phyloP scores from a whole-genome alignment of 2,113 vertebrate species.

The Chaetodon trifascialis region DNA sequence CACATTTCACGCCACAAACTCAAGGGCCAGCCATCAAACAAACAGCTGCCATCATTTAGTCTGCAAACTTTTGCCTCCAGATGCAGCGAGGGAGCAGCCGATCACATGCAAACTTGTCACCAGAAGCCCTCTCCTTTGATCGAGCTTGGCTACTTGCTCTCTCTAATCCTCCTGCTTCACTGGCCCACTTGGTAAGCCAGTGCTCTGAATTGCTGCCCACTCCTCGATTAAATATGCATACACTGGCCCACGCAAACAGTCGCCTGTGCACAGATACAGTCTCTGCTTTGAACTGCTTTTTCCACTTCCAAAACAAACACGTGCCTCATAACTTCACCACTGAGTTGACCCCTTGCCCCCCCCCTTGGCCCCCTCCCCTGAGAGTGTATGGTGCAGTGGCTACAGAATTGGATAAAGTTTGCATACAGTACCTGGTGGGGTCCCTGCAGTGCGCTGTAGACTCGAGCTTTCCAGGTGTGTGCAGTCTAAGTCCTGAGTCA shows the following conservation, averaged over 20 bases:
- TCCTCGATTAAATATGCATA: slow-evolving; percentile 76
- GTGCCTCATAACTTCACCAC: slow-evolving; percentile 48
- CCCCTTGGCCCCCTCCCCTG: neutral
- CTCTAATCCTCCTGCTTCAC: slow-evolving; percentile 15
- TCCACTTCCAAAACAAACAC: slow-evolving; percentile 56
- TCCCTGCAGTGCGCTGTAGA: slow-evolving; percentile 37
- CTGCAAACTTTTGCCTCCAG: neutral
- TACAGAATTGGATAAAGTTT: slow-evolving; percentile 41
- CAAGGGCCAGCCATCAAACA: neutral
- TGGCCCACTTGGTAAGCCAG: slow-evolving; percentile 47
- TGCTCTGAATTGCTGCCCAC: slow-evolving; percentile 73
- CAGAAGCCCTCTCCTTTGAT: slow-evolving; percentile 12
- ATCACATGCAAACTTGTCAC: slow-evolving; percentile 33
- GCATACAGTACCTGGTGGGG: slow-evolving; percentile 67
- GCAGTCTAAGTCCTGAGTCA: slow-evolving; percentile 39
- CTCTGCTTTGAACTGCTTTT: slow-evolving; percentile 15
- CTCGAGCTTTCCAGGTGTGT: slow-evolving; percentile 34
- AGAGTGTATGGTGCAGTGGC: neutral
- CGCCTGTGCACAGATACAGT: slow-evolving; percentile 36
- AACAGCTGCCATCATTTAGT: neutral
- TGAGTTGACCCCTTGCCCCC: slow-evolving; percentile 4
- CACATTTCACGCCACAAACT: neutral
- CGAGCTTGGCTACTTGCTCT: neutral
- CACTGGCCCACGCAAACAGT: slow-evolving; percentile 72
- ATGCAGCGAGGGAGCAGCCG: neutral